Percentiles rank a stretch among this genome's conserved stretches.
Evolutionary conservation across 2,888 invertebrate species (phyloP).

Genomic region (Cerceris rybyensis): DNA sequence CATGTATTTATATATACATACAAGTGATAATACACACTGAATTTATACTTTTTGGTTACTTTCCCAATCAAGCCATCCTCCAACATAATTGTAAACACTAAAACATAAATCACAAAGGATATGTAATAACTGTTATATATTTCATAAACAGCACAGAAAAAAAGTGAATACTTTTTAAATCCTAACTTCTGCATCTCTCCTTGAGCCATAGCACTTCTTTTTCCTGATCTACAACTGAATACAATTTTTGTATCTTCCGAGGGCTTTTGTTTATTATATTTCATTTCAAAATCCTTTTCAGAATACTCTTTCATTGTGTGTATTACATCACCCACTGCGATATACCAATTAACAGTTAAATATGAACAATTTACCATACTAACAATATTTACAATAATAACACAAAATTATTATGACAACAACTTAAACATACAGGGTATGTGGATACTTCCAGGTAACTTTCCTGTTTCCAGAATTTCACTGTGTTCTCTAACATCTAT

Average conservation of each 20-base stretch:
- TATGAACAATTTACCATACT: neutral
- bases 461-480: constrained; percentile 87
- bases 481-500: constrained; percentile 90
- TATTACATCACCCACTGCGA: constrained; percentile 84
- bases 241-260: constrained; percentile 84
- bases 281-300: constrained; percentile 84
- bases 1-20: constrained; percentile 1
- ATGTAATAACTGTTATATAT: no score
- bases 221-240: constrained; percentile 88
- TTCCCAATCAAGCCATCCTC: constrained; percentile 86
- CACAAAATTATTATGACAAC: neutral
- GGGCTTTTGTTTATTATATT: constrained; percentile 85
- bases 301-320: constrained; percentile 81
- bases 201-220: constrained; percentile 86
- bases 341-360: constrained; percentile 7
- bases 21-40: neutral
- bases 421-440: constrained; percentile 86
- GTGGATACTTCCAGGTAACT: constrained; percentile 89
- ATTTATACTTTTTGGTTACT: constrained; percentile 67
- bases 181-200: constrained; percentile 84
- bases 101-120: constrained; percentile 70
- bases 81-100: constrained; percentile 84
- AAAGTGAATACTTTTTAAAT: constrained; percentile 84
- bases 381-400: no score
- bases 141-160: constrained; percentile 8